Evolutionary conservation across 2,888 invertebrate species (phyloP).

Genomic region (Pomacea canaliculata): DNA sequence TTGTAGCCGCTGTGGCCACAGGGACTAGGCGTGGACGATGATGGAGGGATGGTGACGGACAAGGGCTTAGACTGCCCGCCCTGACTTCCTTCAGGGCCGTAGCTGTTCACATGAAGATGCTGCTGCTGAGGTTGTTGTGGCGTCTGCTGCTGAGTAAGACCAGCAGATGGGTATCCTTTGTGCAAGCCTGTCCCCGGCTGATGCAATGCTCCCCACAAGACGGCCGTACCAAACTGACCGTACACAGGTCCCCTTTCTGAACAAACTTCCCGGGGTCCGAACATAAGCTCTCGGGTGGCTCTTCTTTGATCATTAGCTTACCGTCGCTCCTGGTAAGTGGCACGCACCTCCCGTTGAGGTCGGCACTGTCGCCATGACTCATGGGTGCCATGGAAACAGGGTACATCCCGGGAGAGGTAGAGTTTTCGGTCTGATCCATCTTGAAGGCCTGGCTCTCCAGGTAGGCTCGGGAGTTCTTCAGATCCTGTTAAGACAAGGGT

Average conservation of each 20-base stretch:
- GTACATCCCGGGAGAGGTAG: slow-evolving; percentile 26
- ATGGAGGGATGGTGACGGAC: slow-evolving; percentile 18
- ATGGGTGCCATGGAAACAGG: slow-evolving; percentile 12
- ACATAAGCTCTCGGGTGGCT: neutral
- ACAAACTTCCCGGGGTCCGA: slow-evolving; percentile 4
- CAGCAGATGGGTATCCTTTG: slow-evolving; percentile 8
- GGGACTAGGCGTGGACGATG: neutral
- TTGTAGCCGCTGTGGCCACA: too few relatives aligned
- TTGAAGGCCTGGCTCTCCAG: slow-evolving; percentile 8
- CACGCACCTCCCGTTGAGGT: slow-evolving; percentile 14
- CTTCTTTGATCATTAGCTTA: slow-evolving; percentile 18
- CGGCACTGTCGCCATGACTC: slow-evolving; percentile 5
- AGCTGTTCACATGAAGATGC: slow-evolving; percentile 17
- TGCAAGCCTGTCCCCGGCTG: slow-evolving; percentile 11
- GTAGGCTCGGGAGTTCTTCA: slow-evolving; percentile 31
- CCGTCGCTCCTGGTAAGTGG: neutral
- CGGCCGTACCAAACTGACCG: slow-evolving; percentile 32
- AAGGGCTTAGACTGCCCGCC: neutral
- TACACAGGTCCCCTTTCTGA: slow-evolving; percentile 28
- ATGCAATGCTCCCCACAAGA: slow-evolving; percentile 27
- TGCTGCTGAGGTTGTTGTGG: slow-evolving; percentile 18
- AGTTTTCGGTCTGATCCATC: slow-evolving; percentile 13
- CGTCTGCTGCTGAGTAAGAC: slow-evolving; percentile 4
- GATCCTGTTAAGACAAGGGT: slow-evolving; percentile 24
- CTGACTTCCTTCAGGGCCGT: slow-evolving; percentile 15